These are phyloP conservation scores for Dolomedes plantarius DNA, from an alignment of 2,888 invertebrate species.

Conservation along the genomic window DNA sequence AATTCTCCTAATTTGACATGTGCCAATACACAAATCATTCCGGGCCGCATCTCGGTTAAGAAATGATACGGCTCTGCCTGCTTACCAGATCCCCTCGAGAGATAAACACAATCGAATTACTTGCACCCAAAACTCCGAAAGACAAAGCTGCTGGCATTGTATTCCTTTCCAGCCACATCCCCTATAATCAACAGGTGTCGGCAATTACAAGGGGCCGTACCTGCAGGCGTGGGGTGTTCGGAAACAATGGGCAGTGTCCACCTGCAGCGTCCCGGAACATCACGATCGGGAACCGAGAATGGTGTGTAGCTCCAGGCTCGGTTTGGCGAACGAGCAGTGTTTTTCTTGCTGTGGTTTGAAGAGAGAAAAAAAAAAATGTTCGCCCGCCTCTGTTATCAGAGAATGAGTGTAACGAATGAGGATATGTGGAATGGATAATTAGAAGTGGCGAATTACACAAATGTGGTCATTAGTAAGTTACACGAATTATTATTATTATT, in stretches of 20 bases:
- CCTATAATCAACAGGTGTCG: slow-evolving; percentile 4
- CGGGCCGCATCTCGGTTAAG: too few species aligned
- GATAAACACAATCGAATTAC: neutral
- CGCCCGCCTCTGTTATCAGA: too few species aligned
- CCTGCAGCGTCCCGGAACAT: neutral
- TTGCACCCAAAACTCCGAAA: neutral
- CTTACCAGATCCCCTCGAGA: neutral
- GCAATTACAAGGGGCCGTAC: neutral
- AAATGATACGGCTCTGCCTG: too few species aligned
- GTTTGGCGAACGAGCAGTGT: neutral
- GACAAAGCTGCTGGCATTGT: neutral
- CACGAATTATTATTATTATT: too few species aligned
- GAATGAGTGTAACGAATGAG: too few species aligned
- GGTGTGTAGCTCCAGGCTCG: neutral
- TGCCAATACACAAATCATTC: neutral
- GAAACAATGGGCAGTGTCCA: neutral
- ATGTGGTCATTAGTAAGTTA: too few species aligned
- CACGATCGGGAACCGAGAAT: neutral
- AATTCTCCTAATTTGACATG: neutral
- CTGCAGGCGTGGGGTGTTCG: neutral
- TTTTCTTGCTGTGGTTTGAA: neutral
- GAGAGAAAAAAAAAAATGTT: too few species aligned
- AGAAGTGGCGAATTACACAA: too few species aligned
- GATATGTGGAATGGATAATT: too few species aligned
- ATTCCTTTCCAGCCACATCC: neutral